Conservation (phyloP, 1,140 invertebrate genomes). For the Acromyrmex heyeri region DNA sequence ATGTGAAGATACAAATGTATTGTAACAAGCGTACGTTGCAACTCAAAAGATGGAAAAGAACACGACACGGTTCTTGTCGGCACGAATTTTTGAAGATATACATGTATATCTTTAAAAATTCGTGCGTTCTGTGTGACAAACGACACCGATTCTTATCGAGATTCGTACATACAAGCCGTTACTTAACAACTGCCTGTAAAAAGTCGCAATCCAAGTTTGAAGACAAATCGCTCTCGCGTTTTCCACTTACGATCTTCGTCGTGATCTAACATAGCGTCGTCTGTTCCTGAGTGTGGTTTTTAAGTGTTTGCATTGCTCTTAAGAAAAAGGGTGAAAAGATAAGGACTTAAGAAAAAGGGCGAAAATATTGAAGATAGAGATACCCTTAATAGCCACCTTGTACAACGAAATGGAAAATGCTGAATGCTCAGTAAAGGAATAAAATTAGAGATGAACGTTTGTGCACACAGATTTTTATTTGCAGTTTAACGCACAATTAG, state of each 20-base stretch:
- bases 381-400: not conserved
- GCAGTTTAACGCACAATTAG: not conserved
- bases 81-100: too few species aligned
- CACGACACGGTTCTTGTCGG: not conserved
- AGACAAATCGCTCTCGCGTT: slow-evolving; percentile 77
- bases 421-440: slow-evolving; percentile 3
- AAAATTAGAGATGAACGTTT: slow-evolving; percentile 7
- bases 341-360: slow-evolving; percentile 32
- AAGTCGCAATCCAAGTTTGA: slow-evolving; percentile 76
- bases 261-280: slow-evolving; percentile 70
- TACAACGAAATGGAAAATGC: not conserved
- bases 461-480: not conserved
- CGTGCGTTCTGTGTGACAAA: slow-evolving; percentile 72
- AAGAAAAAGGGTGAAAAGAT: slow-evolving; percentile 20
- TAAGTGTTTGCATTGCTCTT: slow-evolving; percentile 44
- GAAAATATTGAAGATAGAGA: slow-evolving; percentile 12
- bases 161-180: slow-evolving; percentile 69
- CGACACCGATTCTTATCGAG: slow-evolving; percentile 76
- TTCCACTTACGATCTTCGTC: slow-evolving; percentile 65
- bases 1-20: slow-evolving; percentile 6
- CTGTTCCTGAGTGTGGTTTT: slow-evolving; percentile 67
- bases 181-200: slow-evolving; percentile 78
- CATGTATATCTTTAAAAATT: slow-evolving; percentile 72
- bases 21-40: slow-evolving; percentile 11
- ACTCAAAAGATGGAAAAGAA: slow-evolving; percentile 14